Base-by-base conservation (phyloP, 2,888 invertebrate species). In the Clanis bilineata region DNA sequence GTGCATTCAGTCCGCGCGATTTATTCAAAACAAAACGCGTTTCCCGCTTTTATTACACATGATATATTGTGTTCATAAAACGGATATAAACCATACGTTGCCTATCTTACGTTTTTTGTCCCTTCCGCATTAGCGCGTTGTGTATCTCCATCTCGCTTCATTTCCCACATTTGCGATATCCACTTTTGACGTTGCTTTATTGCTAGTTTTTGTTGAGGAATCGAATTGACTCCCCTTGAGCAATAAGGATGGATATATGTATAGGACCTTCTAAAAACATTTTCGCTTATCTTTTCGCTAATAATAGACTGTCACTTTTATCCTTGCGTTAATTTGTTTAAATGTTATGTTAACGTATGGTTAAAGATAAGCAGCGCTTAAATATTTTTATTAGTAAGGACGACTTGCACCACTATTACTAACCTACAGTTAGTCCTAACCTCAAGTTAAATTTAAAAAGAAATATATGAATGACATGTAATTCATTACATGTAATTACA, bases 41-140 rank as follows among this genome's bases (percentile, higher is more conserved):
- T 54, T 60, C 57, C 41, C 69, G 70, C 69, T 76, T 73, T 74
- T 75, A 76, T 76, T 72, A 64, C 67, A 57, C 58, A 68, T 74
- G 72, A 79, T 77, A 73, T 73, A 76, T 74, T 69, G 68, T 68
- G 64, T 76, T 77, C 74, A 79, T 76, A 73, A 77, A 78, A 72
- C 68, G 67, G 63, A 66, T 60, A 72, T 71, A 73, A 74, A 72
- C 69, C 72, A 73, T 61, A 63, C 64, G 70, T 69, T 72, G 66
- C 66, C 58, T 61, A 63, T 63, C 62, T 69, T 59, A 59, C 58
- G 18, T 32, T 36, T 51, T 67, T 57, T 62, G 41, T 66, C 65
- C 61, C 64, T 57, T 56, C 67, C 57, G 58, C 23, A n/a, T 43
- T 22, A 43, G 12, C 21, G 9, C 39, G 60, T n/a, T 15, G 59